Percentiles rank a stretch among this genome's conserved stretches.
phyloP scores from a whole-genome alignment of 1,140 invertebrate species.

The Drosophila kurseongensis region DNA sequence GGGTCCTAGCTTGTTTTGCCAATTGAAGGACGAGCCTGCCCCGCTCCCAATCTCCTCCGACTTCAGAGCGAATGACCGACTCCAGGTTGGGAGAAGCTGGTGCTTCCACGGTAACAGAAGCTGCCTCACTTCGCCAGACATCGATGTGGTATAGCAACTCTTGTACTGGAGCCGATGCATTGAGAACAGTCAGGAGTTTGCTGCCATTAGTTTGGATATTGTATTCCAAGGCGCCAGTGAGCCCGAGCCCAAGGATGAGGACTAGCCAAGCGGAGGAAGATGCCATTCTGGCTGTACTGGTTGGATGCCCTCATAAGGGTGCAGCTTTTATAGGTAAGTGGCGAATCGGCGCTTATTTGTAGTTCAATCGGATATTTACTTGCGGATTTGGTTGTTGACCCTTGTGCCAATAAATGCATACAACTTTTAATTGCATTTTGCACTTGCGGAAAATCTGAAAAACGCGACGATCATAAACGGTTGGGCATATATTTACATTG shows the following conservation, averaged over 20 bases:
- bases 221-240: background rate
- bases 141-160: slow-evolving; percentile 59
- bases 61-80: slow-evolving; percentile 58
- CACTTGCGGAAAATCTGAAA: slow-evolving; percentile 19
- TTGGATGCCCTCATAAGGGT: background rate
- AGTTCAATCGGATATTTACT: slow-evolving; percentile 64
- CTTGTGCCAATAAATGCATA: slow-evolving; percentile 43
- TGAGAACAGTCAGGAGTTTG: slow-evolving; percentile 33
- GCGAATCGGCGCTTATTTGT: slow-evolving; percentile 49
- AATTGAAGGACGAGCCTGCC: slow-evolving; percentile 33
- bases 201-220: slow-evolving; percentile 14
- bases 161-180: slow-evolving; percentile 26
- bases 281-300: slow-evolving; percentile 16
- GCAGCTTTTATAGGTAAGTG: slow-evolving; percentile 41
- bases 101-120: background rate
- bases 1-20: slow-evolving; percentile 38
- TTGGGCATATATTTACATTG: slow-evolving; percentile 1
- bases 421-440: slow-evolving; percentile 47
- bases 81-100: slow-evolving; percentile 17
- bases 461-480: slow-evolving; percentile 38
- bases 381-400: slow-evolving; percentile 35
- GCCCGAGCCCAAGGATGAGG: slow-evolving; percentile 5
- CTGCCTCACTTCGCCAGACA: slow-evolving; percentile 24
- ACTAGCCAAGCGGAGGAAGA: slow-evolving; percentile 17
- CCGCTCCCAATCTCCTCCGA: slow-evolving; percentile 62